A percentile compares a stretch with the other conserved stretches of the same genome.
Evolutionary conservation across 1,140 invertebrate species (phyloP).

Genomic region (Phenacoccus solenopsis): DNA sequence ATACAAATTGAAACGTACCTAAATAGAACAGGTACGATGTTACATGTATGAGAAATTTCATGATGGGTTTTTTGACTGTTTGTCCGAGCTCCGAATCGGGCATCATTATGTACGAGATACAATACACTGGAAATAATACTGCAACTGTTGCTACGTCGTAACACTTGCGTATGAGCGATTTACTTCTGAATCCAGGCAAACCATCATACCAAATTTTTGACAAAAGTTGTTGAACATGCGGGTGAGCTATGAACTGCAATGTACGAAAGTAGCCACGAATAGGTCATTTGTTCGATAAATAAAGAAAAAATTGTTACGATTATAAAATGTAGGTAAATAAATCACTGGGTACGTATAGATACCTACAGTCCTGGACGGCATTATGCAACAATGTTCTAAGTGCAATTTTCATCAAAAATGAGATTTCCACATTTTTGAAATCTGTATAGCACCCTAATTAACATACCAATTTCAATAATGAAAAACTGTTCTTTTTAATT

Average conservation of each 20-base stretch:
- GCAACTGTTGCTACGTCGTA: slow-evolving; percentile 61
- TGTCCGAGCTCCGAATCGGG: slow-evolving; percentile 61
- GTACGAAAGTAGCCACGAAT: slow-evolving; percentile 19
- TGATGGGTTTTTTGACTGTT: slow-evolving; percentile 77
- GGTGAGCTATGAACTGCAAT: slow-evolving; percentile 76
- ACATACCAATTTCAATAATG: too few relatives aligned
- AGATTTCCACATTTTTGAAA: too few relatives aligned
- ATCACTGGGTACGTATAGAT: background rate
- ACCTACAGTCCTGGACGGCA: background rate
- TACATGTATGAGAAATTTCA: slow-evolving; percentile 87
- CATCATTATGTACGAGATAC: slow-evolving; percentile 62
- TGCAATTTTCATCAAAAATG: too few relatives aligned
- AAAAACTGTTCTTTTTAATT: too few relatives aligned
- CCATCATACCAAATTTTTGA: slow-evolving; percentile 87
- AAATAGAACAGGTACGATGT: slow-evolving; percentile 86
- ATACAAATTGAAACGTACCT: slow-evolving; percentile 51
- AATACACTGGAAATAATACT: slow-evolving; percentile 73
- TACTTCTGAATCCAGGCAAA: slow-evolving; percentile 72
- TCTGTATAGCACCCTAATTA: too few relatives aligned
- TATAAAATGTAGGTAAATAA: background rate
- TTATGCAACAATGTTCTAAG: too few relatives aligned
- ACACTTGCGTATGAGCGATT: slow-evolving; percentile 50
- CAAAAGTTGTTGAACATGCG: slow-evolving; percentile 82
- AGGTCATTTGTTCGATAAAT: background rate
- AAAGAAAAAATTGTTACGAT: background rate